Evolutionary conservation across 2,113 vertebrate genomes (phyloP).

Genomic region (Poecile atricapillus): DNA sequence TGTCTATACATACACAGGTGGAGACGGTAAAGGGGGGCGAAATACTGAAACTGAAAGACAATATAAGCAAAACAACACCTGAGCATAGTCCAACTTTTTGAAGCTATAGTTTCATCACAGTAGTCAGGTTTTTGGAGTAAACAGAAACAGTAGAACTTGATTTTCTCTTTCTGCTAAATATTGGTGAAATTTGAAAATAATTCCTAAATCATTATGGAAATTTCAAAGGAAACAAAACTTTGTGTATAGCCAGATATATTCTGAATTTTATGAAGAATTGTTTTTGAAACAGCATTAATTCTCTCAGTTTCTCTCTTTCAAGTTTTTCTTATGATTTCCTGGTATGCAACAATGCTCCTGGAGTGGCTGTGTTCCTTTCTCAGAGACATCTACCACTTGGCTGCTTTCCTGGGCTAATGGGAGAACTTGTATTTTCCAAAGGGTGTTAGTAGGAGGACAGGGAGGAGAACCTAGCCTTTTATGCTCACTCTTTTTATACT

Average conservation of each 20-base stretch:
- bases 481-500: background rate
- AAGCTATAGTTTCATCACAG: background rate
- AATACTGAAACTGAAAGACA: background rate
- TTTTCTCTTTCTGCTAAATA: background rate
- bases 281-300: background rate
- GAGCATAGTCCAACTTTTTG: background rate
- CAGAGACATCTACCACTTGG: background rate
- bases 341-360: background rate
- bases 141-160: background rate
- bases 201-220: background rate
- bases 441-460: background rate
- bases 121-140: background rate
- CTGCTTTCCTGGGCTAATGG: background rate
- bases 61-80: background rate
- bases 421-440: background rate
- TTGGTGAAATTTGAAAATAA: background rate
- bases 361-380: background rate
- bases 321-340: background rate
- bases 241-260: background rate
- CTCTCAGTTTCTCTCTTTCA: background rate
- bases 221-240: background rate
- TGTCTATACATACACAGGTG: background rate
- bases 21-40: background rate
- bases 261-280: background rate
- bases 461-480: background rate